These are phyloP conservation scores for Stegophylla sp. DNA, from an alignment of 2,888 invertebrate species.

Conservation along the genomic window DNA sequence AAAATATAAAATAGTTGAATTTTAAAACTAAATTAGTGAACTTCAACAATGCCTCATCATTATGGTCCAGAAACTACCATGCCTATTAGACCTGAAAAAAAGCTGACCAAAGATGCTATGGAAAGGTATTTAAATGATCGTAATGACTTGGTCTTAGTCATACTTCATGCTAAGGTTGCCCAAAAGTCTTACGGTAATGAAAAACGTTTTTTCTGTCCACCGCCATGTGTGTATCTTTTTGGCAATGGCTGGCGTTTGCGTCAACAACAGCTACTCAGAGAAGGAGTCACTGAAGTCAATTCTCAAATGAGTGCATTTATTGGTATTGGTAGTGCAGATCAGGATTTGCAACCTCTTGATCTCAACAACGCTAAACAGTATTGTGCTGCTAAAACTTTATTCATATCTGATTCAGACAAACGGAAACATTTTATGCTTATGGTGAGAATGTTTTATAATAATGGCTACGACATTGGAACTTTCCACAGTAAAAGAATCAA, in stretches of 20 bases:
- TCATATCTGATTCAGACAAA: slow-evolving; percentile 99
- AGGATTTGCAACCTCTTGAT: slow-evolving; percentile 98
- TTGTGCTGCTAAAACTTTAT: slow-evolving; percentile 98
- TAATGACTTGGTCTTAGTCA: slow-evolving; percentile 94
- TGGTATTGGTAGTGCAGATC: slow-evolving; percentile 97
- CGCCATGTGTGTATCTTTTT: slow-evolving; percentile 96
- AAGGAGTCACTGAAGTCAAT: slow-evolving; percentile 71
- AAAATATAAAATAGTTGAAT: not conserved
- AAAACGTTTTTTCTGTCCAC: slow-evolving; percentile 99
- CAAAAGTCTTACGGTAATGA: slow-evolving; percentile 99
- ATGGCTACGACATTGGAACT: slow-evolving; percentile 96
- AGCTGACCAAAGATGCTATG: slow-evolving; percentile 91
- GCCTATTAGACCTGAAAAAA: slow-evolving; percentile 67
- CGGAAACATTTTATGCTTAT: slow-evolving; percentile 99
- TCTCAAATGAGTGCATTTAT: slow-evolving; percentile 96
- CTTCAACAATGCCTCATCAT: slow-evolving; percentile 79
- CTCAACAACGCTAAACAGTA: slow-evolving; percentile 97
- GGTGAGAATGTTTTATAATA: slow-evolving; percentile 99
- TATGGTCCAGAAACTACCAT: slow-evolving; percentile 68
- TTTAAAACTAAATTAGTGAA: not conserved
- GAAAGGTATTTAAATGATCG: slow-evolving; percentile 92
- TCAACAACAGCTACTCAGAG: slow-evolving; percentile 88
- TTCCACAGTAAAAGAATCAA: slow-evolving; percentile 99
- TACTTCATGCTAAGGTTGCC: slow-evolving; percentile 98
- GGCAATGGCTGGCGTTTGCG: slow-evolving; percentile 97